phyloP scores from a whole-genome alignment of 2,113 vertebrate genomes.

The Brienomyrus longianalis region DNA sequence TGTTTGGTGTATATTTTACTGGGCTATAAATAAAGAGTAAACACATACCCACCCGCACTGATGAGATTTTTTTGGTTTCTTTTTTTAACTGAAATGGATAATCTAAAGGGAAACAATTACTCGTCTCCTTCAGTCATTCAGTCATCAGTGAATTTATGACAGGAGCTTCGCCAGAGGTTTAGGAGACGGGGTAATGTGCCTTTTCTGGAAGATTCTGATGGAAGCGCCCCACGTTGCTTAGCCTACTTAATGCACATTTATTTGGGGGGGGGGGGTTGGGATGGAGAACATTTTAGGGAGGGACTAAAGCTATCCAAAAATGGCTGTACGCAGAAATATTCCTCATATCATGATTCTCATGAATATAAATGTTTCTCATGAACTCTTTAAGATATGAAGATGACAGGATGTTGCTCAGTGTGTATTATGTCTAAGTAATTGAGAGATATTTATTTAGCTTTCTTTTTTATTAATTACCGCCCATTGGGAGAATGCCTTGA shows the following conservation, averaged over 20 bases:
- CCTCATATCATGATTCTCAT: neutral
- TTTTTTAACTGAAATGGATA: neutral
- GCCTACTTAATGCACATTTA: neutral
- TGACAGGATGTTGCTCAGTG: neutral
- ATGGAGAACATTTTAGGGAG: neutral
- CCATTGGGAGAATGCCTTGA: neutral
- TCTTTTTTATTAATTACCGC: neutral
- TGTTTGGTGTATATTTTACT: neutral
- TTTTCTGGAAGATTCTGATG: neutral
- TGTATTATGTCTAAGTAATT: neutral
- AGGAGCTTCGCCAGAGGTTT: neutral
- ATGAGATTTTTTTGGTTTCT: neutral
- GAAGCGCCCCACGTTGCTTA: neutral
- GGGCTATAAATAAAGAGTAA: neutral
- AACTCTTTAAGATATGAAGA: neutral
- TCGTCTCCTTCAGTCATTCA: neutral
- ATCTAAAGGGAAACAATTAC: neutral
- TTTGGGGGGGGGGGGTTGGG: neutral
- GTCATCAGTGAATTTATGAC: neutral
- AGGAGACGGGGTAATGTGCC: neutral
- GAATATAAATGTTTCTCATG: neutral
- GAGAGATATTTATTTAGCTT: neutral
- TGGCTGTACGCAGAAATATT: neutral
- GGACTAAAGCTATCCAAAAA: neutral
- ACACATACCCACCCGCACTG: neutral